Conservation (phyloP, 2,797 vertebrate genomes). For the Acanthurus lineatus region DNA sequence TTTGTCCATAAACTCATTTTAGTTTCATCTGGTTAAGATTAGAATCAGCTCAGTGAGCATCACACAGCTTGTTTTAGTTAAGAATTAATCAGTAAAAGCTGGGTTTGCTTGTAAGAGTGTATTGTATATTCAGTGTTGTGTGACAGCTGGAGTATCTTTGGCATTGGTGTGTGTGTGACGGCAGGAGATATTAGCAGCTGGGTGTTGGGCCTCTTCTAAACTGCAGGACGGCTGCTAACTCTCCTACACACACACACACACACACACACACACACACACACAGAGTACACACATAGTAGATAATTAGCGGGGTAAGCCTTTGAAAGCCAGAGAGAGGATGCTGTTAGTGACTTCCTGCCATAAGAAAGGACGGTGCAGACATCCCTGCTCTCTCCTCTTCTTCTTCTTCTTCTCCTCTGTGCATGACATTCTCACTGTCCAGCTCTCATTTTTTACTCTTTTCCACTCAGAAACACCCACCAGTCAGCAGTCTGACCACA, state of each 20-base stretch:
- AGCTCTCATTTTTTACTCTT: not conserved
- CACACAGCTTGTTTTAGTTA: not conserved
- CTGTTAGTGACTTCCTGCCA: slow-evolving; percentile 75
- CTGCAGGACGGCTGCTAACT: slow-evolving; percentile 47
- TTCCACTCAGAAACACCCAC: slow-evolving; percentile 6
- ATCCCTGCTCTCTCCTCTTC: slow-evolving; percentile 40
- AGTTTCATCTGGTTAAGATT: not conserved
- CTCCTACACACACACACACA: slow-evolving; percentile 9
- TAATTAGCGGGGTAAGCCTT: slow-evolving; percentile 60
- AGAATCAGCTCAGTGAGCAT: not conserved
- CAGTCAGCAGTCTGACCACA: slow-evolving; percentile 29
- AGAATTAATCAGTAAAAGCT: not conserved
- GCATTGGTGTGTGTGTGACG: slow-evolving; percentile 17
- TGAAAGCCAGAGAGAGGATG: slow-evolving; percentile 70
- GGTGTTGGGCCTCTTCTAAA: slow-evolving; percentile 55
- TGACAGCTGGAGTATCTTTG: slow-evolving; percentile 24
- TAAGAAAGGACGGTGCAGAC: slow-evolving; percentile 42
- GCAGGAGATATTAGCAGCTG: slow-evolving; percentile 54
- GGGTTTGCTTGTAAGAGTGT: not conserved
- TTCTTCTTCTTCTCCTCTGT: slow-evolving; percentile 15
- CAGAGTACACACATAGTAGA: slow-evolving; percentile 17
- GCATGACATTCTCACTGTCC: not conserved
- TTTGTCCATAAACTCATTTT: not conserved
- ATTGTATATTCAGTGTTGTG: not conserved
- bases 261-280: slow-evolving; percentile 9